Percentiles rank a stretch among this genome's conserved stretches.
phyloP scores from a whole-genome alignment of 1,140 invertebrate genomes.

The Pentalonia nigronervosa region DNA sequence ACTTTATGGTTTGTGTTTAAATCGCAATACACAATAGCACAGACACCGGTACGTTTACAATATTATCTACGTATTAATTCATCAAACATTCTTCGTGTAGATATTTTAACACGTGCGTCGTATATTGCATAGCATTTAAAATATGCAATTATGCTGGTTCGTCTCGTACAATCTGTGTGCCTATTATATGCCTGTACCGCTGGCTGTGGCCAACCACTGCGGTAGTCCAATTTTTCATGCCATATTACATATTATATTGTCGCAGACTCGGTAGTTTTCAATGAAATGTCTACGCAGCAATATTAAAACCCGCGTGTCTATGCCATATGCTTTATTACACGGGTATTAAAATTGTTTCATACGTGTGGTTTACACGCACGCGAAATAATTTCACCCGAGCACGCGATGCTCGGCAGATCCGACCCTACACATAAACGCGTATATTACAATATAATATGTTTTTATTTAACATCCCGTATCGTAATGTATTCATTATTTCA shows the following conservation, averaged over 20 bases:
- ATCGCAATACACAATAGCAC: no score
- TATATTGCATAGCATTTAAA: background rate
- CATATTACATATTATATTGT: background rate
- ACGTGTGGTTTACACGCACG: background rate
- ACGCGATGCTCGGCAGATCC: background rate
- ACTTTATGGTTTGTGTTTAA: no score
- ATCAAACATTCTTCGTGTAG: no score
- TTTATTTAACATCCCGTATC: background rate
- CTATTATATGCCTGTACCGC: background rate
- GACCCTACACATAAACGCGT: background rate
- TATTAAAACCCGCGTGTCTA: background rate
- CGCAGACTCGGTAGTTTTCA: background rate
- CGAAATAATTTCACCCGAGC: slow-evolving; percentile 17
- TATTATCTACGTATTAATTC: no score
- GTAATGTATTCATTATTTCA: background rate
- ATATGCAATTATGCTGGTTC: background rate
- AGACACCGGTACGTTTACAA: no score
- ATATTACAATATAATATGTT: background rate
- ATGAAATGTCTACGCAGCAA: background rate
- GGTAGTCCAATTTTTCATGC: background rate
- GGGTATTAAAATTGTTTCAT: background rate
- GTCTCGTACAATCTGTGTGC: background rate
- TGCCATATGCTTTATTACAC: background rate
- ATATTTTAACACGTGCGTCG: no score
- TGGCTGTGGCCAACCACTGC: background rate